Evolutionary conservation across 92 coral and sea anemone genomes (phyloP), one percentile per base, ranked within the genome.

Genomic region (Phenganax subtilis): DNA sequence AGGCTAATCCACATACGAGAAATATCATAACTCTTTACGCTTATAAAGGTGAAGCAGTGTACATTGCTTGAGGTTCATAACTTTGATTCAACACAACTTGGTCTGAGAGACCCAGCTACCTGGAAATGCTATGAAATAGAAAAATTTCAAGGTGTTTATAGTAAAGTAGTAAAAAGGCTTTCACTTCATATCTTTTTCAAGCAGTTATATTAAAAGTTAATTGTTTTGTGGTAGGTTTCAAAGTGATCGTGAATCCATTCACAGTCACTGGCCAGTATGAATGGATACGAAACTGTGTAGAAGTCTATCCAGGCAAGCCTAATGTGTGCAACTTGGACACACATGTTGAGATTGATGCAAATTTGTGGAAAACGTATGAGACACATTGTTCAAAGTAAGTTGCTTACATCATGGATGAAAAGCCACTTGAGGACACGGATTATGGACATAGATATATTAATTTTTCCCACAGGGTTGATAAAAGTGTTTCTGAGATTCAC

Each of bases 241-340:
- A 88, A 52, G 84, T 90, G 37, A 84, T 86, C 28, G 83, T 82
- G 56, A 90, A 90, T 77, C 89, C 93, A 16, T 90, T 90, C 72
- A 51, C 66, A 14, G 73, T 68, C 6, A 85, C 83, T 25, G 80
- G 81, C 14, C 91, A 86, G 51, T 63, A 75, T 80, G 37, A 76
- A 8, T 86, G 90, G 87, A 82, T 86, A 16, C 70, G 57, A 62
- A 79, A 77, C 67, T 90, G 91, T 56, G 82, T 90, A 54, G 77
- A 88, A 57, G 82, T 72, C 3, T 90, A 90, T 59, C 87, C 89
- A 15, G 63, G 81, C 56, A 84, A 88, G 54, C 93, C 91, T 44
- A 88, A 90, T 54, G 56, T 88, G 12, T 88, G 91, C 75, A 90
- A 90, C 72, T 86, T 90, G 60, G 93, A 90, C 82, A 89, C 93